phyloP scores from a whole-genome alignment of 1,140 invertebrate species.

The Agrilus planipennis region DNA sequence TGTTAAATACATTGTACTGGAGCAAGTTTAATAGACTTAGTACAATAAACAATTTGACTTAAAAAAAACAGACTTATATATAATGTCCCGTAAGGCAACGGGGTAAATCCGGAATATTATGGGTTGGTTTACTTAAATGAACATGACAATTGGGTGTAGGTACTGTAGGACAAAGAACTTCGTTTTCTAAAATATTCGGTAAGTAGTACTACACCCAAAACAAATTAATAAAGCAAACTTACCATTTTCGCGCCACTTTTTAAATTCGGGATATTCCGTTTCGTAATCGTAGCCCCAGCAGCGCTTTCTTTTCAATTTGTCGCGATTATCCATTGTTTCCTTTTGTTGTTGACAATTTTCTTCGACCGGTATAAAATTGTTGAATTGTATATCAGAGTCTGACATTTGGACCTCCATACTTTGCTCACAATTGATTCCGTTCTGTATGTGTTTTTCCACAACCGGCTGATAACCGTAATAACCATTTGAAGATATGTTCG shows the following conservation, averaged over 20 bases:
- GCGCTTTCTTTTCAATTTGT: conserved; percentile 15
- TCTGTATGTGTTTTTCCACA: conserved; percentile 8
- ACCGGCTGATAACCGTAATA: conserved; percentile 26
- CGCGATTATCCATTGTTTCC: conserved; percentile 3
- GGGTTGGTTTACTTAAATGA: conserved; percentile 31
- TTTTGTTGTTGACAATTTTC: neutral
- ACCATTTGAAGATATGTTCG: conserved; percentile 19
- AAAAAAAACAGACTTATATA: no score
- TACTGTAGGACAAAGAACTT: neutral
- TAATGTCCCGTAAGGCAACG: conserved; percentile 45
- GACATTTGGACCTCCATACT: conserved; percentile 16
- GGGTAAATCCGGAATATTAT: conserved; percentile 44
- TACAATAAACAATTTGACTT: no score
- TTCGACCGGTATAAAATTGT: conserved; percentile 1
- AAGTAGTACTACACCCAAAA: neutral
- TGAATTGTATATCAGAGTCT: conserved; percentile 5
- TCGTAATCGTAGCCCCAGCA: conserved; percentile 9
- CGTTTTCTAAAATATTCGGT: neutral
- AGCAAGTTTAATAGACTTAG: conserved; percentile 6
- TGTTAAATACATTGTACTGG: neutral
- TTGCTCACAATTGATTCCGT: conserved; percentile 1
- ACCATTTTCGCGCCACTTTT: conserved; percentile 25
- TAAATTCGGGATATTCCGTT: conserved; percentile 7
- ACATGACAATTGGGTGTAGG: conserved; percentile 1
- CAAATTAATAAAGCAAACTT: conserved; percentile 8